Conservation (phyloP, 2,113 vertebrate species). For the Perca fluviatilis region DNA sequence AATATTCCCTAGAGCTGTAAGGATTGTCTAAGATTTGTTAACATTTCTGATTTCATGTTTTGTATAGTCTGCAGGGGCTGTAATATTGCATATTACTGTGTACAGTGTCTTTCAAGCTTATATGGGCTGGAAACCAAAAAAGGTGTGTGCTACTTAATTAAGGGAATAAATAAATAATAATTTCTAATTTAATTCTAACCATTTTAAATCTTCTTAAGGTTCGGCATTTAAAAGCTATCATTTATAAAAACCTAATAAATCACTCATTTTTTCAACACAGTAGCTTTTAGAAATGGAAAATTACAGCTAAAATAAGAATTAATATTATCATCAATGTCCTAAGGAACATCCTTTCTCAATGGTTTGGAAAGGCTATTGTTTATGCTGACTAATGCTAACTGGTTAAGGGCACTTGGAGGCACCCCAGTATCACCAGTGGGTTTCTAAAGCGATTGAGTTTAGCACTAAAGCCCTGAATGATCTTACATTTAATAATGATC, state of each 20-base stretch:
- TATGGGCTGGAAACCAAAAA: conserved; percentile 1
- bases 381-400: conserved; percentile 26
- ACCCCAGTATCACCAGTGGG: conserved; percentile 28
- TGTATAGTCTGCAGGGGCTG: neutral
- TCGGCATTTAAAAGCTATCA: conserved; percentile 9
- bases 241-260: conserved; percentile 21
- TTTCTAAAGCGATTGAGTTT: conserved; percentile 23
- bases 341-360: conserved; percentile 19
- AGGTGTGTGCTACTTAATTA: neutral
- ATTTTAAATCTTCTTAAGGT: conserved; percentile 9
- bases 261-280: conserved; percentile 7
- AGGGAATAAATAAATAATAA: neutral
- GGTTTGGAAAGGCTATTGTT: conserved; percentile 5
- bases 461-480: conserved; percentile 12
- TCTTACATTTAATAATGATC: conserved; percentile 5
- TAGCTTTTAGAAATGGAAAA: conserved; percentile 22
- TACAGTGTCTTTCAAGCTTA: neutral
- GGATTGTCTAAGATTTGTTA: neutral
- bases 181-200: conserved; percentile 1
- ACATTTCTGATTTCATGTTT: conserved; percentile 4
- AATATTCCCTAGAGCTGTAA: neutral
- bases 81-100: neutral
- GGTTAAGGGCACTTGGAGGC: conserved; percentile 56
- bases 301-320: conserved; percentile 26
- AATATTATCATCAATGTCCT: conserved; percentile 12